Conservation (phyloP, 1,140 invertebrate genomes). For the Oryzaephilus surinamensis region DNA sequence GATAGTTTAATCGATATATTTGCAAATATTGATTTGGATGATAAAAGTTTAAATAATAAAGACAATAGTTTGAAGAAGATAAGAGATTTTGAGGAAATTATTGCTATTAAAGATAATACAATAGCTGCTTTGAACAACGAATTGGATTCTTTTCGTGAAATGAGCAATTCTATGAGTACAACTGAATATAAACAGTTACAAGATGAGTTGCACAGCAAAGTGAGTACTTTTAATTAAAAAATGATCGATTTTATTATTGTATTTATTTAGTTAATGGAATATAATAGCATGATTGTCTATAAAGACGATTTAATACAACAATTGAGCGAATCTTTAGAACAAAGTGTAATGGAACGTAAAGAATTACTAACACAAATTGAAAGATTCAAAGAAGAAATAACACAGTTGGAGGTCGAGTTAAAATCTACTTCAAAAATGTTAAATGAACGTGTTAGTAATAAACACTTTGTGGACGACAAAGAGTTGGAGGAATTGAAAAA, state of each 20-base stretch:
- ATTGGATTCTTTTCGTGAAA: slow-evolving; percentile 34
- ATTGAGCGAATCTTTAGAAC: slow-evolving; percentile 48
- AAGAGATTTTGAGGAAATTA: slow-evolving; percentile 33
- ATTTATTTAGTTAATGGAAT: slow-evolving; percentile 46
- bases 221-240: slow-evolving; percentile 9
- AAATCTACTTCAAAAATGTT: slow-evolving; percentile 20
- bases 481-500: neutral
- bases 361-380: slow-evolving; percentile 48
- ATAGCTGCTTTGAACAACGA: slow-evolving; percentile 37
- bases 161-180: slow-evolving; percentile 31
- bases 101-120: slow-evolving; percentile 36
- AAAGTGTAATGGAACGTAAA: slow-evolving; percentile 45
- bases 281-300: slow-evolving; percentile 45
- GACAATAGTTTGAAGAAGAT: slow-evolving; percentile 10
- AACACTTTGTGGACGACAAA: neutral
- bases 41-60: slow-evolving; percentile 8
- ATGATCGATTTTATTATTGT: slow-evolving; percentile 6
- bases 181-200: slow-evolving; percentile 42
- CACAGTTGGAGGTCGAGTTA: slow-evolving; percentile 41
- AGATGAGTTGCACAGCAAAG: slow-evolving; percentile 37
- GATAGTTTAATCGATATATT: slow-evolving; percentile 25
- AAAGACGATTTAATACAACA: slow-evolving; percentile 49
- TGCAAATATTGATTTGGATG: slow-evolving; percentile 9
- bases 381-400: slow-evolving; percentile 48
- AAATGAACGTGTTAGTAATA: slow-evolving; percentile 14